phyloP scores from a whole-genome alignment of 2,113 vertebrate species.

The Mirza zaza region DNA sequence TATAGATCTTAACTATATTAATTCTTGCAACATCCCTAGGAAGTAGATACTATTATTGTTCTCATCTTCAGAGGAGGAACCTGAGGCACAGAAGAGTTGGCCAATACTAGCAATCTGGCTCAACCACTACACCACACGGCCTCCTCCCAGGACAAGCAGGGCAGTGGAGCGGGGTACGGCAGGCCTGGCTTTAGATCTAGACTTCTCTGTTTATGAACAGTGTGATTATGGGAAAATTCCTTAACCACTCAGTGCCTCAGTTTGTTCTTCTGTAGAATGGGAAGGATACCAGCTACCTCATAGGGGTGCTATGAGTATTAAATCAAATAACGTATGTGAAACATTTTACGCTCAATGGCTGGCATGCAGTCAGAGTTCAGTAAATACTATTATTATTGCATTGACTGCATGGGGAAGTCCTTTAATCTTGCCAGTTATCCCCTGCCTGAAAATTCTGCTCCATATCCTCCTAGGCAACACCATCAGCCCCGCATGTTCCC shows the following conservation, averaged over 20 bases:
- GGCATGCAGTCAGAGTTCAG: background rate
- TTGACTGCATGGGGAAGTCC: background rate
- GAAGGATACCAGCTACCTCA: background rate
- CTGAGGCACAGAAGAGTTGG: background rate
- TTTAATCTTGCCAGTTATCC: background rate
- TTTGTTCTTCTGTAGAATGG: background rate
- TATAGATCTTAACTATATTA: background rate
- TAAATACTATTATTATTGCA: background rate
- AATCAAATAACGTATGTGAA: background rate
- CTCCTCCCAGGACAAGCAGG: background rate
- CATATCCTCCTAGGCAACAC: background rate
- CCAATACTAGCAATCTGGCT: background rate
- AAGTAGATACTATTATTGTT: background rate
- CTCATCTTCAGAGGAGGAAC: background rate
- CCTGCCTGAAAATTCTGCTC: background rate
- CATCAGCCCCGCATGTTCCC: background rate
- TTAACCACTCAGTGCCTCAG: background rate
- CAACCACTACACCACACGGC: fast-evolving
- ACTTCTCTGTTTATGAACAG: background rate
- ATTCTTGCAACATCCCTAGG: background rate
- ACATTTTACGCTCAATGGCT: background rate
- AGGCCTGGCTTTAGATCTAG: background rate
- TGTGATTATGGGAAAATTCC: background rate
- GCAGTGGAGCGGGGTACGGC: fast-evolving
- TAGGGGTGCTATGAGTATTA: background rate